Conservation (phyloP, 2,113 vertebrate species). For the Aspiorhynchus laticeps region DNA sequence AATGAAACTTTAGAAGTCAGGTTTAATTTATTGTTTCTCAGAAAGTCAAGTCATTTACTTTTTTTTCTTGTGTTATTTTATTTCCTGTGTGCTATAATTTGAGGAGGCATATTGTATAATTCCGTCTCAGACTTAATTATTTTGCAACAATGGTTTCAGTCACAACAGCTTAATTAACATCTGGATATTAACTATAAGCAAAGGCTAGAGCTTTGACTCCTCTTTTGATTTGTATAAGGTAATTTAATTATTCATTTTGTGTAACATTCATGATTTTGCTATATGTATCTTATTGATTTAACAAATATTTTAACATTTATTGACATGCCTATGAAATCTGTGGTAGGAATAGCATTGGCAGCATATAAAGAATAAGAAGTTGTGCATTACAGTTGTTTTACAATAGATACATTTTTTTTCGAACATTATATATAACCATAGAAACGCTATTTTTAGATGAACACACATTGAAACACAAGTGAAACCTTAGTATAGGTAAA, state of each 20-base stretch:
- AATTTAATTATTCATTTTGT: slow-evolving; percentile 32
- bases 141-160: slow-evolving; percentile 43
- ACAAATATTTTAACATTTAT: background rate
- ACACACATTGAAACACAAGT: background rate
- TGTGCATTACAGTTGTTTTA: background rate
- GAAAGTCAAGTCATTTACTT: slow-evolving; percentile 57
- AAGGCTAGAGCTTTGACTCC: background rate
- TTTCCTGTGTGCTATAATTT: slow-evolving; percentile 40
- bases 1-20: slow-evolving; percentile 71
- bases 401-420: background rate
- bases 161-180: slow-evolving; percentile 47
- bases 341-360: background rate
- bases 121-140: slow-evolving; percentile 42
- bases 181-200: slow-evolving; percentile 44
- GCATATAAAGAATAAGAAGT: background rate
- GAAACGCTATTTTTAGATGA: background rate
- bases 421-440: background rate
- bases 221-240: slow-evolving; percentile 25
- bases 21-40: slow-evolving; percentile 58
- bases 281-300: background rate
- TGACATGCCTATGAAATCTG: background rate
- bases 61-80: slow-evolving; percentile 24
- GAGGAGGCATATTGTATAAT: slow-evolving; percentile 41
- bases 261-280: background rate
- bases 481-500: background rate